Base-by-base conservation (phyloP, 2,888 invertebrate species). In the Perdita meconis region DNA sequence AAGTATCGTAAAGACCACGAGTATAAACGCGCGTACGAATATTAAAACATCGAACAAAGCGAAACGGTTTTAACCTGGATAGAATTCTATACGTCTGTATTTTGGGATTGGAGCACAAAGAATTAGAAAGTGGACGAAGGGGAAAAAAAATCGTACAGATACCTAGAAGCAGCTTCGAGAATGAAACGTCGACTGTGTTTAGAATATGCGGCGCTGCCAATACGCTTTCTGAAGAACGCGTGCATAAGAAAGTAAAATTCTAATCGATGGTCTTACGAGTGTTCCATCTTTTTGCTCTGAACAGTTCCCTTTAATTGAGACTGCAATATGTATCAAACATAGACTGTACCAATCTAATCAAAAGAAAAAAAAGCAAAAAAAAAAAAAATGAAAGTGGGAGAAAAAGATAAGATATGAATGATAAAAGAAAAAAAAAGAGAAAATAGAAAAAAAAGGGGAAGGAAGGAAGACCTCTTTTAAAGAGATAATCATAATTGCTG, bases 331-430 rank as follows among this genome's bases (percentile, higher is more conserved):
- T 90, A 92, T 92, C 92, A 92, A 92, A 92, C 89, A 89, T 92
- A 92, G 92, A 92, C 92, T 92, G 92, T 92, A 92, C 87, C 90
- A 91, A 92, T 92, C 92, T 92, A 92, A 92, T 92, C 92, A 92
- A 92, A 92, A 91, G 77, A 82, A 82, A 83, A 75, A 71, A 81
- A 74, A 91, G 92, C n/a, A n/a, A n/a, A n/a, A n/a, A n/a, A n/a
- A n/a, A n/a, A n/a, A n/a, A n/a, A n/a, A n/a, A n/a, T n/a, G n/a
- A n/a, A n/a, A 73, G 50, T 61, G 61, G 36, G 22, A 50, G 34
- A 75, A 75, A 57, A 42, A 67, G 70, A 63, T 34, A 77, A 75
- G 72, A 60, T 59, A 69, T 61, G 57, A 57, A 47, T 63, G 57
- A 56, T 36, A 63, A 38, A 91, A 91, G 92, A 90, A 72, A 79